Base-by-base conservation (phyloP, 1,140 invertebrate species). In the Drosophila cardini region DNA sequence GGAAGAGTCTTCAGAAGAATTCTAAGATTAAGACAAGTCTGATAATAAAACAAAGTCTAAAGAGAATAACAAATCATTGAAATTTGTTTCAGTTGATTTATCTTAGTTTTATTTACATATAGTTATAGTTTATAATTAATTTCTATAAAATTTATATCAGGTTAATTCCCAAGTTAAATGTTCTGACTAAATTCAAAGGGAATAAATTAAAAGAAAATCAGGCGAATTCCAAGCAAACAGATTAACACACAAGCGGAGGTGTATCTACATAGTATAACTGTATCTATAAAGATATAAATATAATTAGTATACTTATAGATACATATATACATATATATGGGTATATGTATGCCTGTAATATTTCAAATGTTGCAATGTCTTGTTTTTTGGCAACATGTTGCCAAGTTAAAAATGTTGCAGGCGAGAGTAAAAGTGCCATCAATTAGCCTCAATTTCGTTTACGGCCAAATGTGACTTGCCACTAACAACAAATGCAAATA, bases 391-490 rank as follows among this genome's bases (percentile, higher is more conserved):
- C 57, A 69, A 61, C 65, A 43, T 61, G 61, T 63, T 52, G 60
- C 60, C 9, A 21, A 13, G 62, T 45, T 42, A 60, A 53, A 53
- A 63, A 72, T 60, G 70, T 45, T 58, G 70, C 55, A 36, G 16
- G 36, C 45, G 55, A 68, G 70, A 72, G 70, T 72, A 72, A 72
- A 68, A 72, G 70, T 72, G 70, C 63, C 70, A 60, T 72, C 70
- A 72, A 72, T 72, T 72, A 72, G 63, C 70, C 70, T 68, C 70
- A 60, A 72, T 72, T 72, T 72, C 32, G 63, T 57, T 60, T 58
- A 72, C 53, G 70, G 18, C 70, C 53, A 72, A 72, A 58, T 50
- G 55, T 58, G 70, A 67, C 69, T 56, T 36, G 46, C 7, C 63
- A 57, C 63, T 72, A 72, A 68, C 63, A 38, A 13, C 52, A 67